Conservation (phyloP, 2,113 vertebrate species). For the Ciconia stormi region DNA sequence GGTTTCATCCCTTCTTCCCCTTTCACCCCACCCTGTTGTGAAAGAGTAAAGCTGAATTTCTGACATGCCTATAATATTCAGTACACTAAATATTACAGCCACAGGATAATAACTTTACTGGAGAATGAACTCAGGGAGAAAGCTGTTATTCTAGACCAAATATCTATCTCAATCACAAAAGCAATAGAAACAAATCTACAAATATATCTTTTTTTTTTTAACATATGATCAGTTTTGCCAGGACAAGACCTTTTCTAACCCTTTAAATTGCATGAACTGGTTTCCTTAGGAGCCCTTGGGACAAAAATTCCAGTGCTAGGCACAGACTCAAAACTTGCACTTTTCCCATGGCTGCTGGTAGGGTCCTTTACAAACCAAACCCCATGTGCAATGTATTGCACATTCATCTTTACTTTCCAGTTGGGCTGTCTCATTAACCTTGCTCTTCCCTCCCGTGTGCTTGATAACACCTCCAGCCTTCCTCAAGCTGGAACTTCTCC, state of each 20-base stretch:
- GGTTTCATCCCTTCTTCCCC: neutral
- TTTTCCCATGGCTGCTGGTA: neutral
- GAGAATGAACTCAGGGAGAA: neutral
- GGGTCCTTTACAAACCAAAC: neutral
- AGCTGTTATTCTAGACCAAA: neutral
- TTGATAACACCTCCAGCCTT: neutral
- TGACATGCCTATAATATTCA: neutral
- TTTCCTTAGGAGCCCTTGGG: constrained; percentile 27
- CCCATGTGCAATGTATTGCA: neutral
- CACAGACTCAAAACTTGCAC: neutral
- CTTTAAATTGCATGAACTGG: constrained; percentile 18
- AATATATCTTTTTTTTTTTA: neutral
- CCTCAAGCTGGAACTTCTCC: neutral
- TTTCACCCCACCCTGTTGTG: neutral
- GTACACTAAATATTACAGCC: neutral
- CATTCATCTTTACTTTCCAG: neutral
- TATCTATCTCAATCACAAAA: neutral
- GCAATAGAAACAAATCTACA: neutral
- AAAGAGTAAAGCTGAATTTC: neutral
- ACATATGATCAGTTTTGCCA: constrained; percentile 3
- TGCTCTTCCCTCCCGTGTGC: neutral
- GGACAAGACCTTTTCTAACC: neutral
- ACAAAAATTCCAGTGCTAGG: constrained; percentile 2
- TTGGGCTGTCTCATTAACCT: neutral
- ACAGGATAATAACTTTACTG: neutral